Evolutionary conservation across 2,113 vertebrate species (phyloP).

Genomic region (Syngnathoides biaculeatus): DNA sequence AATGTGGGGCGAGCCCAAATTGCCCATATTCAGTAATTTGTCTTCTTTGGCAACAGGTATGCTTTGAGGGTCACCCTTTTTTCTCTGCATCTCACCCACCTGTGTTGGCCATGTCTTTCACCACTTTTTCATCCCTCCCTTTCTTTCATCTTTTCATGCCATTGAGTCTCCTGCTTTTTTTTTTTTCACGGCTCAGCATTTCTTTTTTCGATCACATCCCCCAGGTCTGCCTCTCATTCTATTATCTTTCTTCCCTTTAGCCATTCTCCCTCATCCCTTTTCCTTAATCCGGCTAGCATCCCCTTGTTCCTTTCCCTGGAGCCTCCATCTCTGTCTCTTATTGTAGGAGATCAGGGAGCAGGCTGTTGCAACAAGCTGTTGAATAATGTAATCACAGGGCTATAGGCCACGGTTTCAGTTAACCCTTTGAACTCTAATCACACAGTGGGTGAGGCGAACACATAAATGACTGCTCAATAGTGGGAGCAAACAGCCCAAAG

Average conservation of each 20-base stretch:
- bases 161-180: constrained; percentile 17
- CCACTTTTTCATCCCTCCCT: constrained; percentile 62
- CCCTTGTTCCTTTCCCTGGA: constrained; percentile 45
- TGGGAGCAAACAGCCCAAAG: constrained; percentile 39
- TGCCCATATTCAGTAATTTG: constrained; percentile 29
- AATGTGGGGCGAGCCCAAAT: constrained; percentile 16
- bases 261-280: constrained; percentile 36
- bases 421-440: constrained; percentile 71
- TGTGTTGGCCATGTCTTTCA: constrained; percentile 54
- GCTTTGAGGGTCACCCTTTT: constrained; percentile 23
- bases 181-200: constrained; percentile 9
- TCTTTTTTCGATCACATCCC: constrained; percentile 12
- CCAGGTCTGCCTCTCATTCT: constrained; percentile 36
- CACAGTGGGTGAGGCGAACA: constrained; percentile 44
- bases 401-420: constrained; percentile 65
- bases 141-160: constrained; percentile 59
- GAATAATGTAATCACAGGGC: constrained; percentile 69
- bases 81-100: constrained; percentile 37
- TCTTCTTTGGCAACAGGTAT: constrained; percentile 36
- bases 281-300: constrained; percentile 57
- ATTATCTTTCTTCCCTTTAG: constrained; percentile 43
- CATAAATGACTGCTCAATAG: constrained; percentile 53
- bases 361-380: constrained; percentile 70
- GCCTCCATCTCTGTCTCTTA: constrained; percentile 49
- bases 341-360: constrained; percentile 64